A percentile compares a stretch with the other conserved stretches of the same genome.
These are phyloP conservation scores for Heteropelma amictum DNA, from an alignment of 2,888 invertebrate species.

Conservation along the genomic window DNA sequence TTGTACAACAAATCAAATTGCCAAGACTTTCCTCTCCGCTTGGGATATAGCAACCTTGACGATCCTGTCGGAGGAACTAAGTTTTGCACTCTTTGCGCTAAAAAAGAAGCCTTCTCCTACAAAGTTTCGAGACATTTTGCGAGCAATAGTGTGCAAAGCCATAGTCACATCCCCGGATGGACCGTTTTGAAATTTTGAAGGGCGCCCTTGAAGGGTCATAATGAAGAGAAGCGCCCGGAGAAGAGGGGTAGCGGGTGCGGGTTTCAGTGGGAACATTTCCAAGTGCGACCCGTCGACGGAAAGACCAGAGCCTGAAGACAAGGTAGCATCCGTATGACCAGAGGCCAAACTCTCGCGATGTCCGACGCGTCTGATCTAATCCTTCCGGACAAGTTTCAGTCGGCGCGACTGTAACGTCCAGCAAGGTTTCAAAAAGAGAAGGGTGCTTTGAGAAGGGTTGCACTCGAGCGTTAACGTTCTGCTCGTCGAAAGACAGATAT, in stretches of 20 bases:
- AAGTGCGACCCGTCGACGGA: constrained; percentile 44
- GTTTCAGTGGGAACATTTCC: constrained; percentile 31
- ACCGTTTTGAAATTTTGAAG: too few species aligned
- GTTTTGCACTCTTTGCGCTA: too few species aligned
- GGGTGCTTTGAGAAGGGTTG: constrained; percentile 32
- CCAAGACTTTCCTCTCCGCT: too few species aligned
- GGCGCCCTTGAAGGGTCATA: too few species aligned
- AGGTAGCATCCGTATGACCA: constrained; percentile 62
- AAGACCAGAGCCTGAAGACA: constrained; percentile 71
- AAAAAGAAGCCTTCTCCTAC: too few species aligned
- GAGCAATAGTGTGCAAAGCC: too few species aligned
- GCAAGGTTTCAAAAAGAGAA: background rate
- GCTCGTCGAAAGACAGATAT: constrained; percentile 23
- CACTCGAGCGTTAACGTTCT: constrained; percentile 23
- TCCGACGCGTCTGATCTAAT: constrained; percentile 76
- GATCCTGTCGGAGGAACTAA: too few species aligned
- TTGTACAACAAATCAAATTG: background rate
- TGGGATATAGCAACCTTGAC: too few species aligned
- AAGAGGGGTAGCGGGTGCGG: background rate
- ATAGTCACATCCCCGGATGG: too few species aligned
- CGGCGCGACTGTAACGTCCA: constrained; percentile 45
- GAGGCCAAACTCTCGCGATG: constrained; percentile 63
- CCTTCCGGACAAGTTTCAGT: constrained; percentile 76
- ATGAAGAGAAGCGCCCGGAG: too few species aligned
- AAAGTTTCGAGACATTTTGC: too few species aligned